phyloP scores from a whole-genome alignment of 2,797 vertebrate species.

The Rachycentron canadum region DNA sequence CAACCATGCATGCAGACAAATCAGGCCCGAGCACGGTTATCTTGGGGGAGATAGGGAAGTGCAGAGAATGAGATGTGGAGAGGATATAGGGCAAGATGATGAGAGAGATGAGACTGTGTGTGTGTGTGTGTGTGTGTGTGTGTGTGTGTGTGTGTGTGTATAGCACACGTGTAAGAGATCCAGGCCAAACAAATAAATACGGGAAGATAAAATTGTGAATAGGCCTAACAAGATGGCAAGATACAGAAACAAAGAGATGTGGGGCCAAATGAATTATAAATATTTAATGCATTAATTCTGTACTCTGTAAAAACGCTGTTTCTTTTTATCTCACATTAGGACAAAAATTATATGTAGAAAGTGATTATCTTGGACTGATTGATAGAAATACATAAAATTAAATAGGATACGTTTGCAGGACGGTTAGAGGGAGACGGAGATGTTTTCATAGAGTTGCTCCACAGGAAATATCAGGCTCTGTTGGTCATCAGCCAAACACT shows the following conservation, averaged over 20 bases:
- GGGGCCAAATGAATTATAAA: neutral
- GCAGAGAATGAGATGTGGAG: conserved; percentile 26
- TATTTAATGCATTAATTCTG: neutral
- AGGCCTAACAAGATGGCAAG: neutral
- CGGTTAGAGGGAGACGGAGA: conserved; percentile 10
- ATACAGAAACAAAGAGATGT: neutral
- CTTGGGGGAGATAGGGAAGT: conserved; percentile 30
- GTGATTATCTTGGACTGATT: neutral
- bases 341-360: neutral
- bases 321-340: neutral
- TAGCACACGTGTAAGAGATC: neutral
- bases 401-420: conserved; percentile 1
- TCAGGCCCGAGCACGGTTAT: conserved; percentile 46
- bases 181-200: neutral
- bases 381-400: neutral
- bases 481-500: conserved; percentile 50
- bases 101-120: conserved; percentile 35
- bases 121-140: conserved; percentile 23
- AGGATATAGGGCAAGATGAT: conserved; percentile 46
- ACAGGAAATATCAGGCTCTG: conserved; percentile 22
- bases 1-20: conserved; percentile 52
- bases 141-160: conserved; percentile 18
- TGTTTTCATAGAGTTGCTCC: conserved; percentile 22
- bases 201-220: neutral
- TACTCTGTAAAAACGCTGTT: neutral